phyloP scores from a whole-genome alignment of 2,113 vertebrate species.

The Gracilinanus agilis region DNA sequence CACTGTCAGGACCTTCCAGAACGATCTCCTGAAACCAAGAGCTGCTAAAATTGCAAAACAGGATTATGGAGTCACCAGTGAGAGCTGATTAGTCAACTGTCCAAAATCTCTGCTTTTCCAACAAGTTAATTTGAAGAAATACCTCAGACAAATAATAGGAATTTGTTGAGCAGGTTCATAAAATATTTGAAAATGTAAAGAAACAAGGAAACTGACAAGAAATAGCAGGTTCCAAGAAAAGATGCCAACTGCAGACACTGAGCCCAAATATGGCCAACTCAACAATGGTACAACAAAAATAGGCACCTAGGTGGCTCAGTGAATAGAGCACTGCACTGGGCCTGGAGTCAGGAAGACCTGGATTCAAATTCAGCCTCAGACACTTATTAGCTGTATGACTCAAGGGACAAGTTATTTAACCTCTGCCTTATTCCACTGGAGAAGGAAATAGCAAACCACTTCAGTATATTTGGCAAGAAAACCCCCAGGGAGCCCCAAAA shows the following conservation, averaged over 20 bases:
- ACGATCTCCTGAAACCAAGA: neutral
- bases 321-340: neutral
- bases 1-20: too few species aligned
- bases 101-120: neutral
- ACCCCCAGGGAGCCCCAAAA: neutral
- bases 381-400: too few species aligned
- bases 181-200: neutral
- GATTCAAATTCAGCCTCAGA: too few species aligned
- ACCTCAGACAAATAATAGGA: neutral
- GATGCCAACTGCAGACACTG: neutral
- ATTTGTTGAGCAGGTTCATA: neutral
- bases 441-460: neutral
- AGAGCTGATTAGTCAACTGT: neutral
- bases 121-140: neutral
- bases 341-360: too few species aligned
- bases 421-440: too few species aligned
- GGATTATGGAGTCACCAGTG: neutral
- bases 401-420: too few species aligned
- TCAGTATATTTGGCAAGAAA: neutral
- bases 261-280: neutral
- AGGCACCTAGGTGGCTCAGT: neutral
- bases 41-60: neutral
- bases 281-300: neutral
- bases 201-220: neutral
- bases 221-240: neutral